Evolutionary conservation across 1,140 invertebrate species (phyloP), one percentile per base, ranked within the genome.

Genomic region (Drosophila sucinea): DNA sequence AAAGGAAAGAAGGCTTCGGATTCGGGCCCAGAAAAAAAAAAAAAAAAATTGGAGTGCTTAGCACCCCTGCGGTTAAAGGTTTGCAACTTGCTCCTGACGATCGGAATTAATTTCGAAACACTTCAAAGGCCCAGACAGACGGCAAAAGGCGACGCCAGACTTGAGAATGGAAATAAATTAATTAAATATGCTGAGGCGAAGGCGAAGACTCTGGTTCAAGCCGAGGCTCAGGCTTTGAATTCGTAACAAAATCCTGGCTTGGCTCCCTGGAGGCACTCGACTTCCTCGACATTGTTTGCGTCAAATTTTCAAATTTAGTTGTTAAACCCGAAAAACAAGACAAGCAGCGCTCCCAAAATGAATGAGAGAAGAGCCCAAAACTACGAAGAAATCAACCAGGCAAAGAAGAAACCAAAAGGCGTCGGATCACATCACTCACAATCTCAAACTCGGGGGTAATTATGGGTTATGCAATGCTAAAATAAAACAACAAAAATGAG

Each of bases 301-400:
- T 89, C 84, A 89, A 89, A 89, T 81, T 81, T 89, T 89, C 74
- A 89, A 89, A 89, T 89, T 89, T 89, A 89, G 84, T 89, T 89
- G 84, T 89, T 89, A 89, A 89, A 89, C 84, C 77, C 85, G 85
- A 89, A 89, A 89, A 89, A 89, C 84, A 82, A 89, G 84, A 87
- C 82, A 79, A 70, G 71, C 77, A 83, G 62, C 60, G 62, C 67
- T 17, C 17, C 69, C 64, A 69, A 72, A 66, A 81, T 70, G 73
- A 56, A 77, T 60, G 71, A 65, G 76, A 60, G 60, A 67, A 81
- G 64, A 47, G 47, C 25, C 25, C 17, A 17, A 60, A 33, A 30
- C 38, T 32, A 38, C 11, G 29, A 35, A 60, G 23, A 54, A 61
- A 41, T 51, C 29, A 41, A 60, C 4, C 23, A 32, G 66, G 60